Evolutionary conservation across 2,797 vertebrate genomes (phyloP).

Genomic region (Cottoperca gobio): DNA sequence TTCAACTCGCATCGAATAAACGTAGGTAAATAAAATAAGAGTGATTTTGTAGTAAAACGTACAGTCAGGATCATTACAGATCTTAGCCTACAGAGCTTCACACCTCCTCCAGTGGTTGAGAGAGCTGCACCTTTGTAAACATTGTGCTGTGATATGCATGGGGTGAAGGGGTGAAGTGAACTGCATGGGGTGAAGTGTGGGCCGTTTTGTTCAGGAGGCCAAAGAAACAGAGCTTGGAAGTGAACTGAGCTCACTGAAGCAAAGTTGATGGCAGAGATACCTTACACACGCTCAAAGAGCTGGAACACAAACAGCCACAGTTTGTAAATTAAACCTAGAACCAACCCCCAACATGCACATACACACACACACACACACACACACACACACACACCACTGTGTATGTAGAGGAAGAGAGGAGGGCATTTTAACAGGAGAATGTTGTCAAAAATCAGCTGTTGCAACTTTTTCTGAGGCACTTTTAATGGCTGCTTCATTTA

Average conservation of each 20-base stretch:
- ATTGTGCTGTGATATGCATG: constrained; percentile 65
- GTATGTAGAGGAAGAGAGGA: not conserved
- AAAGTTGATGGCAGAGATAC: constrained; percentile 78
- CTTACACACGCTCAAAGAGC: constrained; percentile 77
- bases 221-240: constrained; percentile 65
- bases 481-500: not conserved
- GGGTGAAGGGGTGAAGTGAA: constrained; percentile 70
- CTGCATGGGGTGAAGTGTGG: constrained; percentile 75
- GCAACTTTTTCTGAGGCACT: not conserved
- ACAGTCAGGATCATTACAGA: constrained; percentile 10
- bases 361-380: constrained; percentile 25
- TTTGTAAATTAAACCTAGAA: constrained; percentile 76
- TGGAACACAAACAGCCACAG: constrained; percentile 81
- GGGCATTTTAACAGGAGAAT: too few species aligned
- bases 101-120: constrained; percentile 15
- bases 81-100: not conserved
- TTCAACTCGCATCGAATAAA: not conserved
- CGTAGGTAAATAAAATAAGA: not conserved
- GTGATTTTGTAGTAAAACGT: not conserved
- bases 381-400: not conserved
- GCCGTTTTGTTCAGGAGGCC: constrained; percentile 72
- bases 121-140: constrained; percentile 71
- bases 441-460: constrained; percentile 21
- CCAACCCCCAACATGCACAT: constrained; percentile 2
- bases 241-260: constrained; percentile 72